Base-by-base conservation (phyloP, 2,797 vertebrate genomes). In the Coccyzus lansbergi region DNA sequence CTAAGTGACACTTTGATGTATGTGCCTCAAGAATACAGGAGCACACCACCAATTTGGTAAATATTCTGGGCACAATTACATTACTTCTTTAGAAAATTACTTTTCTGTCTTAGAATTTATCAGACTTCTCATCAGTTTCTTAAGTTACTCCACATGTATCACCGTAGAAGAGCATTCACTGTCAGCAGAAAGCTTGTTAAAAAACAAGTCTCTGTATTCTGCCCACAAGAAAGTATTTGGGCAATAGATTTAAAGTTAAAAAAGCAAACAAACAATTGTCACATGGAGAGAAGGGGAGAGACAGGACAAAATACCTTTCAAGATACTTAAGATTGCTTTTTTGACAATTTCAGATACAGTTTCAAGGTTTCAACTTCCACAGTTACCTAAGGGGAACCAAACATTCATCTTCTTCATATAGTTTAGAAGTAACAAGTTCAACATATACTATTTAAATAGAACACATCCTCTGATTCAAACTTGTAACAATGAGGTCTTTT, bases 131-230 rank as follows among this genome's bases (percentile, higher is more conserved):
- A 75, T 64, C 55, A 42, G 53, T 62, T 92, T 83, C 86, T 89
- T 68, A 69, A 93, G 70, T 65, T 76, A 64, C 33, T 83, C 20
- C 7, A 83, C 58, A 91, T 40, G 72, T 40, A 91, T 90, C 91
- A 91, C 70, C 34, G 3, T 44, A 81, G 83, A 17, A 80, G 48
- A 96, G 62, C 34, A 34, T 22, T 75, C 20, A 44, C 33, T 91
- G 87, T 78, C 92, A 94, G 76, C 53, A 89, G 55, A 81, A 93
- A 91, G 58, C 60, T 71, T 90, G 42, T 71, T 70, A 83, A 67
- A 92, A 91, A 75, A 64, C 19, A 71, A 92, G 42, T 16, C 65
- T 42, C 36, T 29, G 44, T 36, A 77, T 87, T 88, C 58, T 75
- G 10, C 18, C 67, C 56, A 74, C 38, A 64, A 58, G 46, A 72